Conservation (phyloP, 2,888 invertebrate genomes). For the Phlogophora meticulosa region DNA sequence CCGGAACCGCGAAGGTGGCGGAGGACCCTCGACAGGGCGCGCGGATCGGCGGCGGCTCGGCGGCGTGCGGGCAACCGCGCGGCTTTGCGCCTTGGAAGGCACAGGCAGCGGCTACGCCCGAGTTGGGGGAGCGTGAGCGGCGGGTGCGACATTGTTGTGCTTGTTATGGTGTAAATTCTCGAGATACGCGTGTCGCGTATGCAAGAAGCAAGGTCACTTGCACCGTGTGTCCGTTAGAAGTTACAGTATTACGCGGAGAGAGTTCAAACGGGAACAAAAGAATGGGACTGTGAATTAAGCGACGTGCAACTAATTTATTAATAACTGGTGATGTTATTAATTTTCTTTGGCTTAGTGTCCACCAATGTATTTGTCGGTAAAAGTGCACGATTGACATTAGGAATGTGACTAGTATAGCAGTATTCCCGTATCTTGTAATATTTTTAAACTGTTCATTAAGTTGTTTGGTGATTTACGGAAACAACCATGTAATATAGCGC, state of each 20-base stretch:
- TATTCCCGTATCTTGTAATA: neutral
- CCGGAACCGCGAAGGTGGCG: neutral
- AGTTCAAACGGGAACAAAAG: too few relatives aligned
- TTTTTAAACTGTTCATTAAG: too few relatives aligned
- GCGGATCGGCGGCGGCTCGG: neutral
- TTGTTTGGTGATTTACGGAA: neutral
- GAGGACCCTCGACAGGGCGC: neutral
- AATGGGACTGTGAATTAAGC: neutral
- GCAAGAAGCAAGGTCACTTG: too few relatives aligned
- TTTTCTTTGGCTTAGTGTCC: neutral
- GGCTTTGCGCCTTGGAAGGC: too few relatives aligned
- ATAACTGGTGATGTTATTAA: constrained; percentile 10
- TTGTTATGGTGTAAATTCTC: too few relatives aligned
- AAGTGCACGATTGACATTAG: neutral
- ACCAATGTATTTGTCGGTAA: neutral
- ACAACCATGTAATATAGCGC: neutral
- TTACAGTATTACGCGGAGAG: neutral
- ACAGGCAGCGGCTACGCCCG: constrained; percentile 1
- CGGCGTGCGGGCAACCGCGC: neutral
- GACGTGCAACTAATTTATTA: too few relatives aligned
- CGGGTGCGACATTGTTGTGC: neutral
- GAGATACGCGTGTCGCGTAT: too few relatives aligned
- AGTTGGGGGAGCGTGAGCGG: constrained; percentile 26
- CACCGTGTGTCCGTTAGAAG: constrained; percentile 9
- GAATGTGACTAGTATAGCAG: constrained; percentile 21